Evolutionary conservation across 2,797 vertebrate species (phyloP).

Genomic region (Moxostoma hubbsi): DNA sequence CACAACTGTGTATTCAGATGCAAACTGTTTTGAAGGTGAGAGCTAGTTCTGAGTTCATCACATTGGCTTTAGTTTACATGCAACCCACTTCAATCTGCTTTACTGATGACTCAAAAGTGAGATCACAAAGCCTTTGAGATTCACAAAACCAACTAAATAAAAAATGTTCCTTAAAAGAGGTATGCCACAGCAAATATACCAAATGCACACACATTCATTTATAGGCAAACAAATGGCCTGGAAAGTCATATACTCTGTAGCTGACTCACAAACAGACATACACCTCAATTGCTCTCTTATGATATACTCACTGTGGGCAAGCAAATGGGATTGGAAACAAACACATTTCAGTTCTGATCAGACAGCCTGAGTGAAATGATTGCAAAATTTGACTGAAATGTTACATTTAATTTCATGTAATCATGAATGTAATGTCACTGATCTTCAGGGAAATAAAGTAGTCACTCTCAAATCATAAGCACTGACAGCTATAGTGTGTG

Average conservation of each 20-base stretch:
- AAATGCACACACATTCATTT: background rate
- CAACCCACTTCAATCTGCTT: constrained; percentile 30
- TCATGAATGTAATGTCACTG: too few species aligned
- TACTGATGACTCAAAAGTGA: constrained; percentile 24
- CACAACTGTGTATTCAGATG: constrained; percentile 12
- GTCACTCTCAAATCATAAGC: too few species aligned
- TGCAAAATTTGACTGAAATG: background rate
- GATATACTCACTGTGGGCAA: constrained; percentile 12
- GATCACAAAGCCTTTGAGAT: constrained; percentile 14
- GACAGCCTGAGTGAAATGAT: constrained; percentile 15
- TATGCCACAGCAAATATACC: background rate
- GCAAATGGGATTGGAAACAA: constrained; percentile 44
- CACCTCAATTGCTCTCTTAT: constrained; percentile 1
- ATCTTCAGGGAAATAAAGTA: too few species aligned
- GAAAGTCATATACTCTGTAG: background rate
- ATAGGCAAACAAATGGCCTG: background rate
- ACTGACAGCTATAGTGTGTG: background rate
- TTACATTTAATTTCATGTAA: too few species aligned
- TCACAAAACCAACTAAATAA: background rate
- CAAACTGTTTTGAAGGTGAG: constrained; percentile 11
- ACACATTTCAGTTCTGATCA: constrained; percentile 37
- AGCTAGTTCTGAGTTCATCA: background rate
- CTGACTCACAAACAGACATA: background rate
- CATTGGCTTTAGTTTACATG: constrained; percentile 18
- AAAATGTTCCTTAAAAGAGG: background rate